Evolutionary conservation across 2,888 invertebrate genomes (phyloP).

Genomic region (Mayetiola destructor): DNA sequence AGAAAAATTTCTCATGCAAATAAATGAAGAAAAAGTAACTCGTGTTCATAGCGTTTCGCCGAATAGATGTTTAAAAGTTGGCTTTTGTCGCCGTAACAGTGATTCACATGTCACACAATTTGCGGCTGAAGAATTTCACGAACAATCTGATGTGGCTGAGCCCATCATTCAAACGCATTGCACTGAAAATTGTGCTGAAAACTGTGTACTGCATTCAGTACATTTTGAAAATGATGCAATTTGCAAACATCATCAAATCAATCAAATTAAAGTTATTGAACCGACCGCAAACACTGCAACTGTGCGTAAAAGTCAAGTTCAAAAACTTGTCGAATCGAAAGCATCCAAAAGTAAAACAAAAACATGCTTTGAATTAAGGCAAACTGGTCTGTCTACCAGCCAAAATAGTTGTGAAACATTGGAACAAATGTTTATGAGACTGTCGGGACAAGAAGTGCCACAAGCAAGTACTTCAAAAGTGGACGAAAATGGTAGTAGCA

Average conservation of each 20-base stretch:
- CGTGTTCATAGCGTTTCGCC: slow-evolving; percentile 31
- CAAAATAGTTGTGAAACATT: slow-evolving; percentile 15
- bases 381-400: neutral
- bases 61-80: slow-evolving; percentile 21
- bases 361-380: neutral
- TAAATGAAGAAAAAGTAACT: no score
- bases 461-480: no score
- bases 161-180: neutral
- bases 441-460: neutral
- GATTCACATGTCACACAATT: slow-evolving; percentile 29
- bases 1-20: slow-evolving; percentile 14
- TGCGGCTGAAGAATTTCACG: slow-evolving; percentile 16
- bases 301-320: neutral
- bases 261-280: neutral
- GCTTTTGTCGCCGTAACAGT: slow-evolving; percentile 28
- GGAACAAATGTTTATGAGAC: slow-evolving; percentile 16
- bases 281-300: neutral
- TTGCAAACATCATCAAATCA: neutral
- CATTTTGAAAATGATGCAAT: neutral
- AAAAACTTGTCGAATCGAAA: neutral
- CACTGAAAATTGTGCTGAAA: neutral
- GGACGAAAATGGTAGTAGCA: no score
- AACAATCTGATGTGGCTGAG: slow-evolving; percentile 3
- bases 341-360: neutral
- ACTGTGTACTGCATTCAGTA: neutral